Evolutionary conservation across 2,888 invertebrate genomes (phyloP).

Genomic region (Alloscopus bannaensis): DNA sequence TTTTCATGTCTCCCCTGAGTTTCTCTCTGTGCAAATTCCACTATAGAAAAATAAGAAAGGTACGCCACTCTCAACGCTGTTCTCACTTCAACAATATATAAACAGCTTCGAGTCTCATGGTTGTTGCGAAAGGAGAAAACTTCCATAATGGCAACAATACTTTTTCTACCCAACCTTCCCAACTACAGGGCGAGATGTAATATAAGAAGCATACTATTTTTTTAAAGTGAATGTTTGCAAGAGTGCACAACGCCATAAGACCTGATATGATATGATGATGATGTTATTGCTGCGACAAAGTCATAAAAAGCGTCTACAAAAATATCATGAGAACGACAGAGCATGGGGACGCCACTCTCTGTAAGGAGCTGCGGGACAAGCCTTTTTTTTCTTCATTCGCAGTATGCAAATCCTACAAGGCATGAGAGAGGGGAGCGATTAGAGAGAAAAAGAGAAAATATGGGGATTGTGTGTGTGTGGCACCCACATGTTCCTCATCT

Average conservation of each 20-base stretch:
- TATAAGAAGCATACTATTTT: neutral
- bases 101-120: no score
- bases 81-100: no score
- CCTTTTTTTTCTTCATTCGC: conserved; percentile 32
- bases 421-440: neutral
- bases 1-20: no score
- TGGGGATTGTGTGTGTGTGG: conserved; percentile 36
- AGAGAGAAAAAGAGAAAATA: conserved; percentile 28
- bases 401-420: neutral
- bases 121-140: conserved; percentile 12
- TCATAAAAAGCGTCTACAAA: no score
- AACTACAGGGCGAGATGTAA: neutral
- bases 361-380: conserved; percentile 39
- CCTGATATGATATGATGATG: neutral
- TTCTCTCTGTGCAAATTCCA: no score
- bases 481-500: conserved; percentile 71
- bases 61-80: no score
- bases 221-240: neutral
- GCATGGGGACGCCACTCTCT: no score
- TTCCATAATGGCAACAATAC: conserved; percentile 14
- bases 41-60: no score
- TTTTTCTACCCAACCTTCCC: neutral
- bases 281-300: conserved; percentile 27
- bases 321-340: no score
- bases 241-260: neutral